A percentile compares a stretch with the other conserved stretches of the same genome.
These are phyloP conservation scores for Fringilla coelebs DNA, from an alignment of 2,797 vertebrate genomes.

Conservation along the genomic window DNA sequence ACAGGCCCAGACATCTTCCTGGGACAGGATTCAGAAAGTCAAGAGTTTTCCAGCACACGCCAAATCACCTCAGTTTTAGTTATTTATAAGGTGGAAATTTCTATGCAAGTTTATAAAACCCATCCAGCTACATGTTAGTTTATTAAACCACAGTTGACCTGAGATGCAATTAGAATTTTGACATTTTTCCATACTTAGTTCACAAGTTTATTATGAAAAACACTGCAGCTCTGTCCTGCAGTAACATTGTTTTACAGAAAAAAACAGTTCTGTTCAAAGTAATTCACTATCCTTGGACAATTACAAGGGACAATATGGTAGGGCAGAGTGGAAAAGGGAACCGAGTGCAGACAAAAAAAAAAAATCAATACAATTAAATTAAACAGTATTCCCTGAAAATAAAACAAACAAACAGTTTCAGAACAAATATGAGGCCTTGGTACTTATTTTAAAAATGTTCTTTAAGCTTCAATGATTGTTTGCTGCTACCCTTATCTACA, in stretches of 20 bases:
- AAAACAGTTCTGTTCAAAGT: conserved; percentile 80
- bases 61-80: background rate
- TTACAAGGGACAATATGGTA: conserved; percentile 74
- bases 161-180: conserved; percentile 79
- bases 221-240: conserved; percentile 77
- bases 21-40: background rate
- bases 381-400: conserved; percentile 83
- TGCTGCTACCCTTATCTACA: conserved; percentile 86
- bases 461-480: conserved; percentile 83
- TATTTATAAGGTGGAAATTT: conserved; percentile 38
- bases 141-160: conserved; percentile 75
- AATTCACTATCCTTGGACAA: conserved; percentile 78
- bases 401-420: conserved; percentile 78
- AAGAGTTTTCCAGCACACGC: background rate
- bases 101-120: conserved; percentile 58
- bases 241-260: conserved; percentile 78
- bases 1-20: background rate
- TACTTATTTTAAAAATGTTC: conserved; percentile 84
- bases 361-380: conserved; percentile 82
- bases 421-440: conserved; percentile 79
- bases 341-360: conserved; percentile 80
- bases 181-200: conserved; percentile 80
- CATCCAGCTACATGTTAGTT: conserved; percentile 57
- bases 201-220: conserved; percentile 87
- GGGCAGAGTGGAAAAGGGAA: conserved; percentile 74